Conservation (phyloP, 2,113 vertebrate genomes). For the Lepus europaeus region DNA sequence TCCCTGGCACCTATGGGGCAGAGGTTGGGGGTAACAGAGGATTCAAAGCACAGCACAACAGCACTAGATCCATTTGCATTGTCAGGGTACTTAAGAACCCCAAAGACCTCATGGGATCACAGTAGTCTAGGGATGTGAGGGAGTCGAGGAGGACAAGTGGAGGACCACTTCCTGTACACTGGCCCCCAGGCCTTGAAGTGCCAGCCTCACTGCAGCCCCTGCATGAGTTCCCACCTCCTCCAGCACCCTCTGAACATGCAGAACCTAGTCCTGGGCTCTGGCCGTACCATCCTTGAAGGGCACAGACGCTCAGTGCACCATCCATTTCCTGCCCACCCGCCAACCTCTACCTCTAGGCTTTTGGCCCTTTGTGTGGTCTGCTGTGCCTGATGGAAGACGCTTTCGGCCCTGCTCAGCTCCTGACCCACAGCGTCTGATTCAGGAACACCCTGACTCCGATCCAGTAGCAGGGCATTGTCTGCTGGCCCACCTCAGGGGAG, state of each 20-base stretch:
- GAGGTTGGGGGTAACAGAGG: background rate
- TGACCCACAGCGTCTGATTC: constrained; percentile 87
- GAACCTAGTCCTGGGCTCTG: constrained; percentile 81
- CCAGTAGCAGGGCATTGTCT: constrained; percentile 84
- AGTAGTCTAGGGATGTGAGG: background rate
- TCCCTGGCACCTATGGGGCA: constrained; percentile 71
- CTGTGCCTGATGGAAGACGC: constrained; percentile 87
- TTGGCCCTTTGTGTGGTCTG: constrained; percentile 86
- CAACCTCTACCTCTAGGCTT: background rate
- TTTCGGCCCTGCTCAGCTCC: constrained; percentile 83
- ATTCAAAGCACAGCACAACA: background rate
- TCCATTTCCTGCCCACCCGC: background rate
- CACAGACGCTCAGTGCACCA: background rate
- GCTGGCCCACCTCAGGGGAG: constrained; percentile 87
- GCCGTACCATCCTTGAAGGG: constrained; percentile 86
- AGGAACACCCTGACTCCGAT: constrained; percentile 87
- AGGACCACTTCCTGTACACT: constrained; percentile 83
- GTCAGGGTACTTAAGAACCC: background rate
- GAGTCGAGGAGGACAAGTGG: background rate
- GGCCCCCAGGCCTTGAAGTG: constrained; percentile 83
- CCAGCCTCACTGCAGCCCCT: constrained; percentile 82
- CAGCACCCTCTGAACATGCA: constrained; percentile 83
- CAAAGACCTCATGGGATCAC: background rate
- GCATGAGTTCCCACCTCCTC: constrained; percentile 81
- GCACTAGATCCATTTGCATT: background rate